Conservation (phyloP, 2,888 invertebrate genomes). For the Erynnis tages region DNA sequence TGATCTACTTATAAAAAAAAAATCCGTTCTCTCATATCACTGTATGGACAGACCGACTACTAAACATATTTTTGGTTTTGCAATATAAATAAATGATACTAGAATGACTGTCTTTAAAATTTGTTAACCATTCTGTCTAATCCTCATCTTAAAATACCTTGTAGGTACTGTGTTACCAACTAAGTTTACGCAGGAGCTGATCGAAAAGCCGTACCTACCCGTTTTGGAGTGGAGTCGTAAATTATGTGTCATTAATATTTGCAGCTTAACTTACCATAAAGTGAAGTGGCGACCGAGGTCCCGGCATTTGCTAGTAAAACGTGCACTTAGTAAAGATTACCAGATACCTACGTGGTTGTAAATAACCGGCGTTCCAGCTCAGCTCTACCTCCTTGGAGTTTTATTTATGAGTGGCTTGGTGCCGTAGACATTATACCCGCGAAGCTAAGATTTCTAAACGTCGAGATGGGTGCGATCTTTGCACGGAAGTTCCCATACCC, state of each 20-base stretch:
- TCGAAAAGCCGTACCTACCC: background rate
- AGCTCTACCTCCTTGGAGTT: slow-evolving; percentile 39
- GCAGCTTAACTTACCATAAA: slow-evolving; percentile 63
- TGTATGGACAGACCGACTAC: too few species aligned
- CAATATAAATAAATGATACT: too few species aligned
- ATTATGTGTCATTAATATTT: slow-evolving; percentile 65
- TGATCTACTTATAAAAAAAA: too few species aligned
- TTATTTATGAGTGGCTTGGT: slow-evolving; percentile 50
- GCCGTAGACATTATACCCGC: background rate
- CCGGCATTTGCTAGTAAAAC: slow-evolving; percentile 41
- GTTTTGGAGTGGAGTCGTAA: slow-evolving; percentile 54
- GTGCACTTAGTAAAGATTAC: slow-evolving; percentile 66
- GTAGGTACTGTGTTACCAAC: slow-evolving; percentile 28
- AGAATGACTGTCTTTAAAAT: too few species aligned
- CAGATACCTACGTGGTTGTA: slow-evolving; percentile 50
- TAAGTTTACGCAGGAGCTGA: background rate
- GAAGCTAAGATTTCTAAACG: too few species aligned
- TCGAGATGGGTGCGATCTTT: too few species aligned
- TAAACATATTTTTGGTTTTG: too few species aligned
- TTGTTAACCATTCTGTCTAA: too few species aligned
- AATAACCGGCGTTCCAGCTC: slow-evolving; percentile 53
- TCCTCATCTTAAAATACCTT: background rate
- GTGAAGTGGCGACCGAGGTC: slow-evolving; percentile 49
- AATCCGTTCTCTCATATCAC: too few species aligned
- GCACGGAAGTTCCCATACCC: too few species aligned